Conservation (phyloP, 2,113 vertebrate species). For the Penelope pileata region DNA sequence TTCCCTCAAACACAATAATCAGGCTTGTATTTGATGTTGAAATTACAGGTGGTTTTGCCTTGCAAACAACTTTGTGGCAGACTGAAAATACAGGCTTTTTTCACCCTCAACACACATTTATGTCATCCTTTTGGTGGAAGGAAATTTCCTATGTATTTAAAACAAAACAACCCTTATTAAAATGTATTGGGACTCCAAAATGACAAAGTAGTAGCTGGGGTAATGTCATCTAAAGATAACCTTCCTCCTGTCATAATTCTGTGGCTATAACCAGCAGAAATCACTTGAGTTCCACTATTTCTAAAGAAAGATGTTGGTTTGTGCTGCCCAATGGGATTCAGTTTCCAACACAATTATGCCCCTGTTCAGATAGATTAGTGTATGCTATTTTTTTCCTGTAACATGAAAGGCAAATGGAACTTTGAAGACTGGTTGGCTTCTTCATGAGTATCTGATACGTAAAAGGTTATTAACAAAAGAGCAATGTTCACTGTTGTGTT, state of each 20-base stretch:
- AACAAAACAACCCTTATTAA: neutral
- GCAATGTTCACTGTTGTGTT: neutral
- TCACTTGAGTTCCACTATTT: neutral
- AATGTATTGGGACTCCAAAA: neutral
- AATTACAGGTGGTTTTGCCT: constrained; percentile 41
- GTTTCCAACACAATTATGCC: neutral
- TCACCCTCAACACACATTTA: neutral
- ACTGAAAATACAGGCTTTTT: neutral
- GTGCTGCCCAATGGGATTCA: neutral
- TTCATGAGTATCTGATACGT: neutral
- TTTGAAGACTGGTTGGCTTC: neutral
- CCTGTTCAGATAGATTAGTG: neutral
- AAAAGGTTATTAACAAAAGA: neutral
- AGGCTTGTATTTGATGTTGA: neutral
- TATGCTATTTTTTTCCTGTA: neutral
- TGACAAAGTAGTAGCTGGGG: neutral
- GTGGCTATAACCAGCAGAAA: neutral
- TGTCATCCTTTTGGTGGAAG: neutral
- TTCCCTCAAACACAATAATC: constrained; percentile 11
- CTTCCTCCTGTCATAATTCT: neutral
- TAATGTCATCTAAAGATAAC: neutral
- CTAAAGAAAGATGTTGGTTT: neutral
- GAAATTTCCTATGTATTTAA: constrained; percentile 20
- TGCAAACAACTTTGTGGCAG: constrained; percentile 32
- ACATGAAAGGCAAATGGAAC: neutral